Evolutionary conservation across 2,797 vertebrate species (phyloP).

Genomic region (Gila robusta): DNA sequence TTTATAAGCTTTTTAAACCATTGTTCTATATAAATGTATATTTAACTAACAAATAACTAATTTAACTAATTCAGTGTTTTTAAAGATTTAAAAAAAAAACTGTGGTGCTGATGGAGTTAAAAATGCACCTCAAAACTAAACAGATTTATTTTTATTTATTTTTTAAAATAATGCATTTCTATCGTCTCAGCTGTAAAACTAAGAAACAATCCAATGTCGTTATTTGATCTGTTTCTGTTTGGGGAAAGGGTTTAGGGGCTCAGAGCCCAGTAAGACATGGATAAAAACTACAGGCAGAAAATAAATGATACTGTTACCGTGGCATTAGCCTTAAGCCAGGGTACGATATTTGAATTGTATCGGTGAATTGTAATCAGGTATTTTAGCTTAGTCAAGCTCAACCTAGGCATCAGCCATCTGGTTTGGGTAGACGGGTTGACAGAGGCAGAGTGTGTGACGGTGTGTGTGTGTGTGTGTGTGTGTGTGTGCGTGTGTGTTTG

Average conservation of each 20-base stretch:
- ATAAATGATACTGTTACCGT: constrained; percentile 98
- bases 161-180: background rate
- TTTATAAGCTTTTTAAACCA: background rate
- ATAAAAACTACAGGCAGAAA: constrained; percentile 91
- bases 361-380: constrained; percentile 98
- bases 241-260: constrained; percentile 88
- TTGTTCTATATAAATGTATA: background rate
- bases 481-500: constrained; percentile 46
- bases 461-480: constrained; percentile 38
- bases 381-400: constrained; percentile 92
- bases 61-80: background rate
- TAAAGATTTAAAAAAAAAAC: no score
- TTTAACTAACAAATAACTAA: background rate
- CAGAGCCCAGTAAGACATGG: constrained; percentile 89
- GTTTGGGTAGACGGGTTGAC: constrained; percentile 81
- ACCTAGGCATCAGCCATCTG: constrained; percentile 88
- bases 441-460: constrained; percentile 46
- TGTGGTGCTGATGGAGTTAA: background rate
- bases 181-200: constrained; percentile 59
- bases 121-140: constrained; percentile 15
- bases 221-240: constrained; percentile 91
- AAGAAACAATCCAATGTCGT: constrained; percentile 55
- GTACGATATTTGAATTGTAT: constrained; percentile 90
- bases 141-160: background rate
- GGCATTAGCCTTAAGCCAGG: constrained; percentile 95